Conservation (phyloP, 2,888 invertebrate species). For the Plusia festucae region DNA sequence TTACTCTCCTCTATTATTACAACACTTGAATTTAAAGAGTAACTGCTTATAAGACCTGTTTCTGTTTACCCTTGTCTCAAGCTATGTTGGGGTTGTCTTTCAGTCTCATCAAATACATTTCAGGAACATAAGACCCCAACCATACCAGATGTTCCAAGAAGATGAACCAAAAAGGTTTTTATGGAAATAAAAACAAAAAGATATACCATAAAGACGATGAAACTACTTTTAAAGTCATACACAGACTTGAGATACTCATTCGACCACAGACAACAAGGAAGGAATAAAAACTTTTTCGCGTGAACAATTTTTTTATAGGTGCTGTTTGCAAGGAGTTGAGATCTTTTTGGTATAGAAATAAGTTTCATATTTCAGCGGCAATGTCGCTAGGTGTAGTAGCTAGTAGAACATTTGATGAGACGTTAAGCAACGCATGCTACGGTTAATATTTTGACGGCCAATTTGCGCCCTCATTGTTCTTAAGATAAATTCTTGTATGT, state of each 20-base stretch:
- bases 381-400: too few relatives aligned
- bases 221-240: conserved; percentile 53
- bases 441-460: neutral
- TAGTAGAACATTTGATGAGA: neutral
- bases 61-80: too few relatives aligned
- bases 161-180: neutral
- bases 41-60: too few relatives aligned
- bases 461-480: too few relatives aligned
- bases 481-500: too few relatives aligned
- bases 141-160: too few relatives aligned
- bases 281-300: conserved; percentile 43
- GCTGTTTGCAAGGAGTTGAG: conserved; percentile 15
- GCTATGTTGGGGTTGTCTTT: too few relatives aligned
- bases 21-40: too few relatives aligned
- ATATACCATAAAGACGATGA: conserved; percentile 27
- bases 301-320: conserved; percentile 23
- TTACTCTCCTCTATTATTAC: too few relatives aligned
- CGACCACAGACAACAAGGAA: conserved; percentile 14
- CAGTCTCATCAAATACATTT: too few relatives aligned
- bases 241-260: conserved; percentile 10
- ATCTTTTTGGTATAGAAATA: neutral
- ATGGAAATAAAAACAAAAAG: conserved; percentile 44
- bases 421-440: neutral
- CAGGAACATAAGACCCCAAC: too few relatives aligned
- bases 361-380: neutral